These are phyloP conservation scores for Pseudopodoces humilis DNA, from an alignment of 2,113 vertebrate genomes.

Conservation along the genomic window DNA sequence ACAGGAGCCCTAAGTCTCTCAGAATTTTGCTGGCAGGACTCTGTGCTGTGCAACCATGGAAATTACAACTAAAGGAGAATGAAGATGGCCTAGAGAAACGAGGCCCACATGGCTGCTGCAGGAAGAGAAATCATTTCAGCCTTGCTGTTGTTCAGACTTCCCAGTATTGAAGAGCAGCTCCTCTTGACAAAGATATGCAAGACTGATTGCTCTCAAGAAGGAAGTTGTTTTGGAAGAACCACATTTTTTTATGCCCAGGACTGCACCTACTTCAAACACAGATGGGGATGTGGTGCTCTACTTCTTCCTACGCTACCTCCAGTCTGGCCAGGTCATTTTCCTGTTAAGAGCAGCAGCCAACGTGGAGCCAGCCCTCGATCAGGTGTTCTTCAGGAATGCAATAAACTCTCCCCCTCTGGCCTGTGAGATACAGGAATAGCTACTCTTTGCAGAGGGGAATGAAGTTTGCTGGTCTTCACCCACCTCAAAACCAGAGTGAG, in stretches of 20 bases:
- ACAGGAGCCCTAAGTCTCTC: background rate
- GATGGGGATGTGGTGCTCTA: background rate
- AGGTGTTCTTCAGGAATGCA: background rate
- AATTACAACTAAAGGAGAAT: background rate
- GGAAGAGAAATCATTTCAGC: background rate
- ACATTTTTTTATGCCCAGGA: background rate
- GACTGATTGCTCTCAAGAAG: background rate
- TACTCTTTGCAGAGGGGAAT: background rate
- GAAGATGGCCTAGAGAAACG: background rate
- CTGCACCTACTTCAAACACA: background rate
- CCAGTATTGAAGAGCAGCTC: background rate
- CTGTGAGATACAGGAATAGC: background rate
- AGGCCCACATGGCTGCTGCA: background rate
- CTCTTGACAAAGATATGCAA: background rate
- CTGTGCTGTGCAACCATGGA: background rate
- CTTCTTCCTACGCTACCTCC: background rate
- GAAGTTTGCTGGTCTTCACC: background rate
- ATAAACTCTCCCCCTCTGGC: background rate
- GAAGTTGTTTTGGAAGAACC: background rate
- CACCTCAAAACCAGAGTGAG: background rate
- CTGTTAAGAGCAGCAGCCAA: background rate
- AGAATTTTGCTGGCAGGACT: background rate
- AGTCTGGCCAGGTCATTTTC: background rate
- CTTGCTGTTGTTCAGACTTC: background rate
- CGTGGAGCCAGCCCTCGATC: rapidly evolving